Percentiles rank a stretch among this genome's conserved stretches.
Conservation (phyloP, 2,113 vertebrate species). For the Pachypanchax playfairii region DNA sequence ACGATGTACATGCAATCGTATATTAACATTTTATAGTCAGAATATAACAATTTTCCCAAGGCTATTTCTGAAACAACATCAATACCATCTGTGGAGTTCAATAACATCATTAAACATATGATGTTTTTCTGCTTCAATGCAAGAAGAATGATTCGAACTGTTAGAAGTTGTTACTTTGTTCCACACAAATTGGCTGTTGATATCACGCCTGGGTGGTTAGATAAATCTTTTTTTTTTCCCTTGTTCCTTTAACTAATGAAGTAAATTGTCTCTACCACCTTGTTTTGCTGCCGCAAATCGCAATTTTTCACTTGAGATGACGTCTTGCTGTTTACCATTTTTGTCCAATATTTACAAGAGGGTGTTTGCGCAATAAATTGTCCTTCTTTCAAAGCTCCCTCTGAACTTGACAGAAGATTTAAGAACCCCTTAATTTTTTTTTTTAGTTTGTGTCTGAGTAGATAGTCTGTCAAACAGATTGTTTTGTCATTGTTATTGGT, state of each 20-base stretch:
- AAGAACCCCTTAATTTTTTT: slow-evolving; percentile 40
- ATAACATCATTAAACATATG: slow-evolving; percentile 35
- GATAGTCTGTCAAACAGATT: slow-evolving; percentile 39
- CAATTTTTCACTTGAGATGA: slow-evolving; percentile 35
- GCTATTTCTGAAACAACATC: slow-evolving; percentile 8
- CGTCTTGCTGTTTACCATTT: slow-evolving; percentile 50
- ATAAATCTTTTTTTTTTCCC: slow-evolving; percentile 14
- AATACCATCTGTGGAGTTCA: slow-evolving; percentile 25
- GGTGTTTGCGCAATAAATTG: slow-evolving; percentile 54
- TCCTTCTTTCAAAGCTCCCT: slow-evolving; percentile 8
- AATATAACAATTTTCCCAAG: not conserved
- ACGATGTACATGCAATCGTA: not conserved
- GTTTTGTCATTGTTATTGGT: slow-evolving; percentile 63
- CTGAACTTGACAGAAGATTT: slow-evolving; percentile 55
- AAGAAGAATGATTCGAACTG: slow-evolving; percentile 29
- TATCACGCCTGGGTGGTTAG: not conserved
- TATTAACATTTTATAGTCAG: not conserved
- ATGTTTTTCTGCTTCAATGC: slow-evolving; percentile 34
- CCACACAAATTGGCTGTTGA: slow-evolving; percentile 32
- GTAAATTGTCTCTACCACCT: slow-evolving; percentile 22
- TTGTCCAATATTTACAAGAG: slow-evolving; percentile 59
- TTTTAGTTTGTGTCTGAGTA: slow-evolving; percentile 27
- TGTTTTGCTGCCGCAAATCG: slow-evolving; percentile 31
- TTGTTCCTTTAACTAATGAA: slow-evolving; percentile 24
- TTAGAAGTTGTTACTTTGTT: slow-evolving; percentile 21